These are phyloP conservation scores for Anadara kagoshimensis DNA, from an alignment of 1,140 invertebrate species.

Conservation along the genomic window DNA sequence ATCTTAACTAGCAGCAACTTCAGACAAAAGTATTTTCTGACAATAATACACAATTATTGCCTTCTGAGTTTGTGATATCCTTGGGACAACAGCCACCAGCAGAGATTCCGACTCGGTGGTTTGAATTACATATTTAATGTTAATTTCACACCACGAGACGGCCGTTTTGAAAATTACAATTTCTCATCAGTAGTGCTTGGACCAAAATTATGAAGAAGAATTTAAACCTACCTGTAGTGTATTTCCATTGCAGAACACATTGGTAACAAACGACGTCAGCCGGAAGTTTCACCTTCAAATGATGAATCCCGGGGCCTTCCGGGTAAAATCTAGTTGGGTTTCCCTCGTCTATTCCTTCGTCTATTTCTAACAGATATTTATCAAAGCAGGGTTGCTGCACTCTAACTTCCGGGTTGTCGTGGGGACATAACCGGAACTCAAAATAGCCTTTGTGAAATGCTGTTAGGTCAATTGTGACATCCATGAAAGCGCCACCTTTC, in stretches of 20 bases:
- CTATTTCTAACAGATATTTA: conserved; percentile 67
- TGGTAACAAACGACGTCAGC: conserved; percentile 87
- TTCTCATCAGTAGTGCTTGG: too few species aligned
- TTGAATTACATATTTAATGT: too few species aligned
- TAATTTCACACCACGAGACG: too few species aligned
- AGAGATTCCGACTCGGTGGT: too few species aligned
- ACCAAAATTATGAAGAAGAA: too few species aligned
- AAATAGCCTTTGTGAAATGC: conserved; percentile 40
- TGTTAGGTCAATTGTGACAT: conserved; percentile 54
- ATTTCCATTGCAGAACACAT: conserved; percentile 92
- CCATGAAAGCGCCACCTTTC: conserved; percentile 21
- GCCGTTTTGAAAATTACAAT: too few species aligned
- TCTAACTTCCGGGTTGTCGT: conserved; percentile 62
- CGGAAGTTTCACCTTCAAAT: conserved; percentile 77
- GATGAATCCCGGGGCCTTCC: conserved; percentile 22
- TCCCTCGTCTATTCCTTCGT: conserved; percentile 65
- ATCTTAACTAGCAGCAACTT: too few species aligned
- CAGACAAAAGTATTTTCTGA: too few species aligned
- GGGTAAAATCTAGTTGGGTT: conserved; percentile 36
- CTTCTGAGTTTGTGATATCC: too few species aligned
- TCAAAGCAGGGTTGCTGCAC: conserved; percentile 45
- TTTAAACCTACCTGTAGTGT: conserved; percentile 85
- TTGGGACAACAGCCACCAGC: too few species aligned
- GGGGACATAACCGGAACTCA: conserved; percentile 45
- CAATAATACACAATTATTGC: too few species aligned